A percentile compares a stretch with the other conserved stretches of the same genome.
These are phyloP conservation scores for Apodemia duryi DNA, from an alignment of 2,888 invertebrate genomes.

Conservation along the genomic window DNA sequence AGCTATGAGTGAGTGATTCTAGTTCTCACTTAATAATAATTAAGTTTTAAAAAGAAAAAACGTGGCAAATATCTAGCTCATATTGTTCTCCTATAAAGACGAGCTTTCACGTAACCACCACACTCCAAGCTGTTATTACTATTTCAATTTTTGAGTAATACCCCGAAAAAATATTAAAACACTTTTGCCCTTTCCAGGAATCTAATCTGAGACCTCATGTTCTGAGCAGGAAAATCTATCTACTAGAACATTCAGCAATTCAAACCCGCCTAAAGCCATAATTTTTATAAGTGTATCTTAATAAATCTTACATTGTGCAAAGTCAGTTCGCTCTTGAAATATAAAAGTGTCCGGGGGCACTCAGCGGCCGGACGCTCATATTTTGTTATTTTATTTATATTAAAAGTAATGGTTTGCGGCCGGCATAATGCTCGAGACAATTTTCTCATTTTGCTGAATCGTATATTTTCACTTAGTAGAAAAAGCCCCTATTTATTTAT, in stretches of 20 bases:
- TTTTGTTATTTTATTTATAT: conserved; percentile 80
- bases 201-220: background rate
- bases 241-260: background rate
- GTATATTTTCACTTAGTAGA: conserved; percentile 79
- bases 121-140: no score
- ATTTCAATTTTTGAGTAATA: no score
- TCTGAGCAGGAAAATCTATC: background rate
- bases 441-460: conserved; percentile 70
- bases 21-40: no score
- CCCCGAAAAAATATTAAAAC: no score
- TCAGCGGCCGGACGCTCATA: conserved; percentile 78
- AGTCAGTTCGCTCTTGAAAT: conserved; percentile 52
- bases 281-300: background rate
- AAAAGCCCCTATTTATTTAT: conserved; percentile 52
- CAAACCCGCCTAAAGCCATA: background rate
- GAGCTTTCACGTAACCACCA: no score
- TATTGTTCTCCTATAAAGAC: no score
- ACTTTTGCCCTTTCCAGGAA: no score
- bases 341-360: conserved; percentile 76
- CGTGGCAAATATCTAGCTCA: no score
- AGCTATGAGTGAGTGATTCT: no score
- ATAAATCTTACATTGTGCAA: conserved; percentile 20
- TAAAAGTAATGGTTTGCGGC: conserved; percentile 76
- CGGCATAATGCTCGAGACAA: conserved; percentile 71
- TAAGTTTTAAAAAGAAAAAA: no score